Conservation (phyloP, 2,797 vertebrate species). For the Eutrigla gurnardus region DNA sequence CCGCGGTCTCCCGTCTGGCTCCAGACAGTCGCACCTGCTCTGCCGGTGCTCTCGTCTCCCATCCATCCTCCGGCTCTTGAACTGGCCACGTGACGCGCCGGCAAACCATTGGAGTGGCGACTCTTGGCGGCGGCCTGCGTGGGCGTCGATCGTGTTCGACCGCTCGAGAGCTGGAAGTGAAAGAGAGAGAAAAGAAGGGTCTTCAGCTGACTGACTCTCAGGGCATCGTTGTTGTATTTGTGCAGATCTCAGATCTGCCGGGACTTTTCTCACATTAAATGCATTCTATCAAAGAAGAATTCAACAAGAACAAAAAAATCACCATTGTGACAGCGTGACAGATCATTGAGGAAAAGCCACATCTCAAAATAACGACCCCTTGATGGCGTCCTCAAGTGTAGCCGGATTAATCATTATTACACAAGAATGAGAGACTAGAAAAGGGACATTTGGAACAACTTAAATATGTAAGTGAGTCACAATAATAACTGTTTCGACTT, state of each 20-base stretch:
- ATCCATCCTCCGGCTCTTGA: slow-evolving; percentile 53
- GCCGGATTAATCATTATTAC: background rate
- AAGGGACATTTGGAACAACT: background rate
- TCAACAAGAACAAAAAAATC: slow-evolving; percentile 8
- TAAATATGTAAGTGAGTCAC: background rate
- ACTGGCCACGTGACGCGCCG: slow-evolving; percentile 35
- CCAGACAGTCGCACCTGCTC: background rate
- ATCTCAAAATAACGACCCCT: slow-evolving; percentile 15
- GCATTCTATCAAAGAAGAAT: background rate
- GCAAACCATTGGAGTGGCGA: slow-evolving; percentile 38
- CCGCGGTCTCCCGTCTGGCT: slow-evolving; percentile 12
- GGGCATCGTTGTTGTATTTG: background rate
- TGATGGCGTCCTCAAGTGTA: background rate
- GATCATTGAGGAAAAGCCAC: slow-evolving; percentile 15
- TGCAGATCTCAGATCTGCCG: background rate
- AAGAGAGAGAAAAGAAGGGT: slow-evolving; percentile 18
- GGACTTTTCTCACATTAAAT: background rate
- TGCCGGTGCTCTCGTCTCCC: slow-evolving; percentile 15
- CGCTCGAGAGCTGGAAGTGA: slow-evolving; percentile 43
- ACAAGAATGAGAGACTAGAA: background rate
- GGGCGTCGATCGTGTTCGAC: slow-evolving; percentile 11
- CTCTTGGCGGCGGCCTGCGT: slow-evolving; percentile 7
- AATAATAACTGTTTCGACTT: no score
- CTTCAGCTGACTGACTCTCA: slow-evolving; percentile 4
- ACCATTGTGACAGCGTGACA: background rate